Conservation (phyloP, 2,797 vertebrate species). For the Ptychobarbus kaznakovi region DNA sequence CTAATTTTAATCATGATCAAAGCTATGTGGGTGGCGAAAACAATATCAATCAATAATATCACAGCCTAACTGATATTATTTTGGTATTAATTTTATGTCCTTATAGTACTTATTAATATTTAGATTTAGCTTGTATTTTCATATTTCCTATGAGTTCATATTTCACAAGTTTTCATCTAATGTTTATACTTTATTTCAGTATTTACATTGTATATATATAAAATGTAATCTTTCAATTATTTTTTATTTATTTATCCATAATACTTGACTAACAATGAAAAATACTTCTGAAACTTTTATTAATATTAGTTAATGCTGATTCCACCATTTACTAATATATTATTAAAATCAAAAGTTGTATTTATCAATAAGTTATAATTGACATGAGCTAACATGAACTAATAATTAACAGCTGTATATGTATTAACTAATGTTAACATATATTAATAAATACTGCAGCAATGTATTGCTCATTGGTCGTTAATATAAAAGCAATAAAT, state of each 20-base stretch:
- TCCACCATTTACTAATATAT: neutral
- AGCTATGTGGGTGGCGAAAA: neutral
- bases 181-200: neutral
- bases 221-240: too few relatives aligned
- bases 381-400: neutral
- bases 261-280: neutral
- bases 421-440: neutral
- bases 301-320: neutral
- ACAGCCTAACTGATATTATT: neutral
- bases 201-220: neutral
- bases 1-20: neutral
- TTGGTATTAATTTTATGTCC: neutral
- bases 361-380: neutral
- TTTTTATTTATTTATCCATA: too few relatives aligned
- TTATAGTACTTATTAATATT: neutral
- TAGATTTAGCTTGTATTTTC: neutral
- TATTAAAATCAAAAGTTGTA: neutral
- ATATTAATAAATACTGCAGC: neutral
- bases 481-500: neutral
- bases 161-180: neutral
- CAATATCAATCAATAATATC: neutral
- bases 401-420: neutral
- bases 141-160: neutral
- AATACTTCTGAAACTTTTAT: neutral
- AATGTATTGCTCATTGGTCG: neutral